Evolutionary conservation across 2,888 invertebrate species (phyloP).

Genomic region (Orthonevra nobilis): DNA sequence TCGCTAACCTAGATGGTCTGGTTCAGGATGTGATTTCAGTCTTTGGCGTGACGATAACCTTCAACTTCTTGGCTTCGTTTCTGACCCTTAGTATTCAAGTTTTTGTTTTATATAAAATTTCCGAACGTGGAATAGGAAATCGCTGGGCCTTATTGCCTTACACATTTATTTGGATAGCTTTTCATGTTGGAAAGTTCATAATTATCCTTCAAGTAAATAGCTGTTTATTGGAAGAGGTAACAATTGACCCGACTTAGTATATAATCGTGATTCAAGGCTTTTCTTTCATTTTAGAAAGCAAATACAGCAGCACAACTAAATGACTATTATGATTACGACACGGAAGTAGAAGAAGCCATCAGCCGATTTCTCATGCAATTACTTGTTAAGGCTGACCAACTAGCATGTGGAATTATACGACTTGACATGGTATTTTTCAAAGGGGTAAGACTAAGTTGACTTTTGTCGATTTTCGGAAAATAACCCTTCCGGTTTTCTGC

Average conservation of each 20-base stretch:
- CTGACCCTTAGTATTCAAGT: conserved; percentile 17
- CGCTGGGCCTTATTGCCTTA: neutral
- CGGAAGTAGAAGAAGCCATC: conserved; percentile 72
- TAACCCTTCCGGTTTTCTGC: too few species aligned
- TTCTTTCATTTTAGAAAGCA: conserved; percentile 73
- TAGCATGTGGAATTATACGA: conserved; percentile 75
- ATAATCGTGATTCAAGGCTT: neutral
- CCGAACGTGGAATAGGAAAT: neutral
- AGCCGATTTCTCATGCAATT: conserved; percentile 75
- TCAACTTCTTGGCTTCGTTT: conserved; percentile 36
- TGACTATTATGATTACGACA: conserved; percentile 69
- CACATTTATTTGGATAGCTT: conserved; percentile 15
- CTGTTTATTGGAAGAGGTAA: conserved; percentile 32
- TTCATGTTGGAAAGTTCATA: conserved; percentile 16
- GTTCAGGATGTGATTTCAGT: conserved; percentile 25
- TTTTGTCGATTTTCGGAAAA: neutral
- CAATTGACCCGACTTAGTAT: too few species aligned
- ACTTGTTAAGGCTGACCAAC: conserved; percentile 63
- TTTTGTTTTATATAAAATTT: conserved; percentile 28
- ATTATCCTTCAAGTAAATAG: conserved; percentile 34
- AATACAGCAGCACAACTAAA: conserved; percentile 73
- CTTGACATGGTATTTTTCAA: conserved; percentile 75
- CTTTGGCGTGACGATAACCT: conserved; percentile 43
- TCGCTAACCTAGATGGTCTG: conserved; percentile 18
- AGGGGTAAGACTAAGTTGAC: conserved; percentile 72